phyloP scores from a whole-genome alignment of 2,888 invertebrate species.

The Philereme transversata region DNA sequence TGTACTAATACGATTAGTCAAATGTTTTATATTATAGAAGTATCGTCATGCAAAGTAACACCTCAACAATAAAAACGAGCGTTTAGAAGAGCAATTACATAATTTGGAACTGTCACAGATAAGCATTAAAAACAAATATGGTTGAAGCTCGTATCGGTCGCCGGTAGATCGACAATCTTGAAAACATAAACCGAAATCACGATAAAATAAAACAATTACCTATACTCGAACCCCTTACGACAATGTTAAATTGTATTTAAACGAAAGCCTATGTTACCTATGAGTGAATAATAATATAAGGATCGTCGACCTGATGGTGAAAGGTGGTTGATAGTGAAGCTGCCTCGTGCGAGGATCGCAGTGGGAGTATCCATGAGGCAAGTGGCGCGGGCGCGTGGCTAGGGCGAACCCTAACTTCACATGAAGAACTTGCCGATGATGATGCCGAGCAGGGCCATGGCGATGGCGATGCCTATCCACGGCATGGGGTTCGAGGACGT shows the following conservation, averaged over 20 bases:
- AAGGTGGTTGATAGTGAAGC: constrained; percentile 44
- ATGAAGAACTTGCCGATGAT: constrained; percentile 92
- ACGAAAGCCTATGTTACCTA: constrained; percentile 19
- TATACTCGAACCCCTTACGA: constrained; percentile 10
- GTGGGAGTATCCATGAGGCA: constrained; percentile 59
- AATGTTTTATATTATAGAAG: constrained; percentile 3
- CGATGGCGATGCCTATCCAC: constrained; percentile 86
- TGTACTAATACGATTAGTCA: constrained; percentile 7
- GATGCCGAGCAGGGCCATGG: constrained; percentile 89
- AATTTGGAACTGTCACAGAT: neutral
- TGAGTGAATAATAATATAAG: constrained; percentile 7
- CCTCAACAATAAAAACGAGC: constrained; percentile 7
- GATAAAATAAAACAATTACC: constrained; percentile 5
- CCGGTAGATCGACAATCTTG: constrained; percentile 10
- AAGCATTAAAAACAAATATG: neutral
- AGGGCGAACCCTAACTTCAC: constrained; percentile 79
- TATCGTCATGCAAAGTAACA: constrained; percentile 7
- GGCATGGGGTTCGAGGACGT: constrained; percentile 63
- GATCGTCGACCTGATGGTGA: constrained; percentile 32
- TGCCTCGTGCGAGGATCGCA: constrained; percentile 52
- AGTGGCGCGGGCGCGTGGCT: constrained; percentile 54
- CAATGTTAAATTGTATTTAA: constrained; percentile 7
- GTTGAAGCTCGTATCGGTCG: constrained; percentile 5
- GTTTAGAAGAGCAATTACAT: constrained; percentile 2
- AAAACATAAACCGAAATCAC: constrained; percentile 3